Evolutionary conservation across 2,113 vertebrate species (phyloP), one percentile per base, ranked within the genome.

Genomic region (Bothrops jararaca): DNA sequence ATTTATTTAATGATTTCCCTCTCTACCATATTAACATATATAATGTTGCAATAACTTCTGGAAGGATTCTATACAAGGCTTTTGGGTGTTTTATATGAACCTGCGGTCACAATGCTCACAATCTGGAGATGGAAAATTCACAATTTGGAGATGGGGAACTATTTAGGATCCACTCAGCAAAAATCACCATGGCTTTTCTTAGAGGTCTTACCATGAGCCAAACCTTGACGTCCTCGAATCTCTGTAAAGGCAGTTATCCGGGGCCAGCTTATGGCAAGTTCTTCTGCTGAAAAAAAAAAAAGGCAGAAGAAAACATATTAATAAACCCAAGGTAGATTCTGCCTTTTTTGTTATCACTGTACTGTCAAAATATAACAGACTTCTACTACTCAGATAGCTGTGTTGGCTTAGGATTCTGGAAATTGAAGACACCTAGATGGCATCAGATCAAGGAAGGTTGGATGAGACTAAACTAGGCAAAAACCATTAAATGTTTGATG

Each of bases 191-290:
- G 52, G 64, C 34, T 56, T 86, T 20, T 20, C 24, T n/a, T 24
- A 45, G 87, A 58, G 23, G 24, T 53, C 93, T 93, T 89, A 93
- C 93, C 86, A 85, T 54, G 53, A 85, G 86, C 90, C 69, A 91
- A 88, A 23, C 93, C 86, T 60, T 87, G 54, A 6, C 90, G 86
- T 42, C 90, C 85, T 42, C 69, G 69, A 69, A 69, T 42, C 86
- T 91, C 93, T 11, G 93, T 85, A 57, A 93, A 93, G n/a, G 93
- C 93, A 29, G 86, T 45, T 39, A 93, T 91, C 18, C 90, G 90
- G 15, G 93, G 93, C 93, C 93, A 93, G 23, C 90, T 91, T 45
- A 93, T 93, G 90, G 93, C 93, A 58, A 93, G 91, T 91, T 93
- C 93, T 89, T 93, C 93, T 18, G 93, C 93, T 93, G 42, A 60